Evolutionary conservation across 2,797 vertebrate species (phyloP).

Genomic region (Rhynchotus rufescens): DNA sequence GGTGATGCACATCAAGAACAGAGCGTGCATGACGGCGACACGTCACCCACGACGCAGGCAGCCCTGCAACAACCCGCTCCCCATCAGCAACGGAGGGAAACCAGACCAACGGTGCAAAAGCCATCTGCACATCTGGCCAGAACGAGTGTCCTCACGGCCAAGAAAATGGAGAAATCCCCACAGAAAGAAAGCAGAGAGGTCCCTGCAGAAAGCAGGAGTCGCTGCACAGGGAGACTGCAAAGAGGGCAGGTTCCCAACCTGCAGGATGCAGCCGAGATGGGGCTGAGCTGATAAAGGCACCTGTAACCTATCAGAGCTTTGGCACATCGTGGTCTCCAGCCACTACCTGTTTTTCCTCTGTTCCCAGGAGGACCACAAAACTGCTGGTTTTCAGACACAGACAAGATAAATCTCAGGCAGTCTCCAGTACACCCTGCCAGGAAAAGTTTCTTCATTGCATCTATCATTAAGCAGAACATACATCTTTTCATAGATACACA

Average conservation of each 20-base stretch:
- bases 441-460: not conserved
- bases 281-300: not conserved
- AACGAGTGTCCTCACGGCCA: not conserved
- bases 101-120: not conserved
- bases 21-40: not conserved
- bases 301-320: fast-evolving
- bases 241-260: not conserved
- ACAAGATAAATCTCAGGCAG: not conserved
- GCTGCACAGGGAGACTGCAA: not conserved
- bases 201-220: not conserved
- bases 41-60: not conserved
- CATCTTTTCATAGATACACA: not conserved
- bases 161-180: not conserved
- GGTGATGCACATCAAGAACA: not conserved
- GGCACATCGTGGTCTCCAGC: not conserved
- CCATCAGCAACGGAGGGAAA: not conserved
- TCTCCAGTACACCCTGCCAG: not conserved
- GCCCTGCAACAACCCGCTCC: not conserved
- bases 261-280: fast-evolving
- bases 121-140: not conserved
- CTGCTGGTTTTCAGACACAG: not conserved
- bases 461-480: not conserved
- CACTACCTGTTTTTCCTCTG: not conserved
- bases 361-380: not conserved
- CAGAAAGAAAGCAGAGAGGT: not conserved